phyloP scores from a whole-genome alignment of 2,797 vertebrate species.

The Lagodon rhomboides region DNA sequence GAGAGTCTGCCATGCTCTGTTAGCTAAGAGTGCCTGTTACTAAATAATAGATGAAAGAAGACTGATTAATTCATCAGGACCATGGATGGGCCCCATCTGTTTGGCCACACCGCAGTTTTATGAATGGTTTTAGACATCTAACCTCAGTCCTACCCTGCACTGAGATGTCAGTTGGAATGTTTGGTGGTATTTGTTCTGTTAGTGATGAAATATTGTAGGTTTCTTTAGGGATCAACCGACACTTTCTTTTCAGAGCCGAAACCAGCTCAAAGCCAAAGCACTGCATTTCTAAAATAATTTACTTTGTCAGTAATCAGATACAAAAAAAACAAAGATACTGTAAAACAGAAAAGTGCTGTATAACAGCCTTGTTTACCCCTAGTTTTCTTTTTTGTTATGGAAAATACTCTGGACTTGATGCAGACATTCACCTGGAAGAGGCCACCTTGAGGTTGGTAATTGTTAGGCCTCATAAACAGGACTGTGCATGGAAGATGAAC shows the following conservation, averaged over 20 bases:
- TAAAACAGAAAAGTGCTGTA: too few species aligned
- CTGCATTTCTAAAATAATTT: too few species aligned
- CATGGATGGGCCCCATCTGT: slow-evolving; percentile 75
- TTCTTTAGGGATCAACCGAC: too few species aligned
- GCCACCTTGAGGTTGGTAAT: neutral
- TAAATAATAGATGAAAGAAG: slow-evolving; percentile 85
- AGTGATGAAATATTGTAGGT: neutral
- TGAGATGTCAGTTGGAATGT: slow-evolving; percentile 21
- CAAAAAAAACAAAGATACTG: too few species aligned
- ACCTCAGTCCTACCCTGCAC: slow-evolving; percentile 20
- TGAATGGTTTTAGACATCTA: slow-evolving; percentile 45
- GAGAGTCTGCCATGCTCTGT: slow-evolving; percentile 57
- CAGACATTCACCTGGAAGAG: slow-evolving; percentile 8
- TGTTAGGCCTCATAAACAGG: neutral
- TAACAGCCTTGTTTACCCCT: too few species aligned
- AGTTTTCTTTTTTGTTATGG: slow-evolving; percentile 17
- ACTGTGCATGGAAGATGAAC: neutral
- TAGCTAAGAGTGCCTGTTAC: slow-evolving; percentile 62
- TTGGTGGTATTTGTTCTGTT: slow-evolving; percentile 5
- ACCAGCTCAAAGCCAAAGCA: too few species aligned
- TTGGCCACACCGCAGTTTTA: slow-evolving; percentile 44
- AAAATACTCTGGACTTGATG: slow-evolving; percentile 19
- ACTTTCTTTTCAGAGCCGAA: too few species aligned
- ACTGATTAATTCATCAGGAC: slow-evolving; percentile 85
- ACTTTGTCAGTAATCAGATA: too few species aligned